Evolutionary conservation across 2,113 vertebrate species (phyloP).

Genomic region (Diphyllodes magnificus): DNA sequence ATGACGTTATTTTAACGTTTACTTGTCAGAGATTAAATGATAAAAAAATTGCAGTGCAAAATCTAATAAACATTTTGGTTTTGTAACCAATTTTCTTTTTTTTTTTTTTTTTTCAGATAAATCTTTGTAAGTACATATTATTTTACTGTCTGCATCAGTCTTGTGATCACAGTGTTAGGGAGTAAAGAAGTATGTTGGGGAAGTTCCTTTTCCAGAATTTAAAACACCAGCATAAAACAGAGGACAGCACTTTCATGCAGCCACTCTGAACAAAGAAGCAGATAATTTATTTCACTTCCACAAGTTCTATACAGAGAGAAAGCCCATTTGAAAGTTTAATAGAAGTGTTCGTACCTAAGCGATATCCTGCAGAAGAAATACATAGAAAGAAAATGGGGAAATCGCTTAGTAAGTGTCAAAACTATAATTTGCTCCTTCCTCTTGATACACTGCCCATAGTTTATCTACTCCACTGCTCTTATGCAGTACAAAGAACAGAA

Average conservation of each 20-base stretch:
- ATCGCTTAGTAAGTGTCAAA: slow-evolving; percentile 54
- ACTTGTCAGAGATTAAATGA: background rate
- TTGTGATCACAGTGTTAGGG: background rate
- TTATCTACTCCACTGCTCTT: slow-evolving; percentile 28
- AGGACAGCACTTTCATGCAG: background rate
- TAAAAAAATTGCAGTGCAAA: background rate
- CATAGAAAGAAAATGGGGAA: slow-evolving; percentile 2
- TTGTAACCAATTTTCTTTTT: background rate
- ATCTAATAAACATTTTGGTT: background rate
- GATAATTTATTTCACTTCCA: background rate
- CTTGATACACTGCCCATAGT: background rate
- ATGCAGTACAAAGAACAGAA: background rate
- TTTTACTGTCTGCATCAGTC: background rate
- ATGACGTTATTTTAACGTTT: background rate
- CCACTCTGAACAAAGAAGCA: background rate
- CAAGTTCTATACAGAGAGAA: background rate
- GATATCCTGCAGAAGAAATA: slow-evolving; percentile 10
- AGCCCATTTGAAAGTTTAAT: slow-evolving; percentile 39
- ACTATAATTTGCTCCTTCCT: slow-evolving; percentile 24
- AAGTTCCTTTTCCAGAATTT: background rate
- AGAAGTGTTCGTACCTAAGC: background rate
- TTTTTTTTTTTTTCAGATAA: background rate
- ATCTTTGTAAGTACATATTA: fast-evolving
- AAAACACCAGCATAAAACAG: background rate
- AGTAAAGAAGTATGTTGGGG: background rate